Conservation (phyloP, 1,140 invertebrate species). For the Drosophila jambulina region DNA sequence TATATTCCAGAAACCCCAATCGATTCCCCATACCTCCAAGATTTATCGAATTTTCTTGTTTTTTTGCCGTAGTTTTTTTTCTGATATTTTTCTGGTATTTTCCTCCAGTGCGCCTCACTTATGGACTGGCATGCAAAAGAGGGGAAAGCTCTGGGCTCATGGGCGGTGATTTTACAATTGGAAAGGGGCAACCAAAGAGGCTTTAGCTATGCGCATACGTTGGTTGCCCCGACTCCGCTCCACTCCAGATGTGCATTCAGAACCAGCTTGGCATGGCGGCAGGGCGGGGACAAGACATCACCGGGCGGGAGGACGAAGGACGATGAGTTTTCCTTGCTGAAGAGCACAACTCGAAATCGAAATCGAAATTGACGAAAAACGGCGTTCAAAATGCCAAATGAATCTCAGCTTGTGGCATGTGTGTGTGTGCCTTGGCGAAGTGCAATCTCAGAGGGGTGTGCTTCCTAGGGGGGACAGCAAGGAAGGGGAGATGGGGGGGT, state of each 20-base stretch:
- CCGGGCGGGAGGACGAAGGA: background rate
- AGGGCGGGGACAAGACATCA: slow-evolving; percentile 1
- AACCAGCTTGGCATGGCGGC: slow-evolving; percentile 7
- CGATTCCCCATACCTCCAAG: background rate
- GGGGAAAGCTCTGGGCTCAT: background rate
- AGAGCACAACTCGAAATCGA: slow-evolving; percentile 42
- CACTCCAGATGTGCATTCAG: slow-evolving; percentile 37
- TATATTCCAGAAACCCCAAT: background rate
- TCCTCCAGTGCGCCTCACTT: slow-evolving; percentile 1
- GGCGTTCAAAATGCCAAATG: slow-evolving; percentile 55
- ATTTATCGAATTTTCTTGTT: background rate
- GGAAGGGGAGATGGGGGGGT: background rate
- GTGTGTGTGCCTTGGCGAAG: slow-evolving; percentile 6
- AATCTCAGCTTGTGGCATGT: slow-evolving; percentile 51
- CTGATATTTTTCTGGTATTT: background rate
- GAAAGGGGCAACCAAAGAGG: slow-evolving; percentile 34
- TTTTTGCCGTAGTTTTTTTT: background rate
- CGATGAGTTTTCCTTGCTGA: slow-evolving; percentile 18
- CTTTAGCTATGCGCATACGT: slow-evolving; percentile 47
- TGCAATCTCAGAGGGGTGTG: slow-evolving; percentile 9
- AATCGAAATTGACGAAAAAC: slow-evolving; percentile 55
- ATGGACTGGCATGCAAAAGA: slow-evolving; percentile 26
- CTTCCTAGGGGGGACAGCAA: background rate
- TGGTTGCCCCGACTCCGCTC: slow-evolving; percentile 7
- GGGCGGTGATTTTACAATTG: slow-evolving; percentile 17